phyloP scores from a whole-genome alignment of 1,140 invertebrate species.

The Drosophila auraria region DNA sequence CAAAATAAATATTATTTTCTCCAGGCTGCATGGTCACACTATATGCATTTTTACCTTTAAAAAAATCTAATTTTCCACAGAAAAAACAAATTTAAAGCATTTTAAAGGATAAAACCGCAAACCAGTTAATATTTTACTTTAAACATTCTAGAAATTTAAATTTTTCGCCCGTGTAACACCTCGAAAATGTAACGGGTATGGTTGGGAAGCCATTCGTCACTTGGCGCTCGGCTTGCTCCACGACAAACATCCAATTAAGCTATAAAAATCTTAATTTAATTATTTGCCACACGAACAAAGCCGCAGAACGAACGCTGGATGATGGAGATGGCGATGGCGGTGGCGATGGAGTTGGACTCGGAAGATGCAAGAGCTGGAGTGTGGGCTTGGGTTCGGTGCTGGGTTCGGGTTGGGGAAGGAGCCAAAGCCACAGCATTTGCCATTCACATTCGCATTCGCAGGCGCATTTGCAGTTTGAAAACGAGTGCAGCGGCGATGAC shows the following conservation, averaged over 20 bases:
- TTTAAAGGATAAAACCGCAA: background rate
- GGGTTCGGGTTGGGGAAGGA: constrained; percentile 14
- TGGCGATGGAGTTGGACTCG: constrained; percentile 12
- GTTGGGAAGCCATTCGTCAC: constrained; percentile 40
- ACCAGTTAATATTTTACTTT: too few relatives aligned
- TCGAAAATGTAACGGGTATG: constrained; percentile 40
- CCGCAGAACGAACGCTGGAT: constrained; percentile 32
- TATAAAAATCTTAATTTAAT: constrained; percentile 82
- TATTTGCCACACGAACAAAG: constrained; percentile 80
- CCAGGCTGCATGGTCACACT: background rate
- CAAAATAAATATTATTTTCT: background rate
- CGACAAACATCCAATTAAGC: constrained; percentile 81
- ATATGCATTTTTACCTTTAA: too few relatives aligned
- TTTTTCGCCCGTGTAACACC: constrained; percentile 9
- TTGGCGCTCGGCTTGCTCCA: constrained; percentile 38
- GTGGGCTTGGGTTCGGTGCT: constrained; percentile 1
- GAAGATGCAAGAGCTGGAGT: constrained; percentile 11
- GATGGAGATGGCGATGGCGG: constrained; percentile 4
- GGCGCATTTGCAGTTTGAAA: constrained; percentile 29
- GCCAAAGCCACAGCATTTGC: constrained; percentile 52
- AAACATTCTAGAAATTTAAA: background rate
- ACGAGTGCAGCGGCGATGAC: constrained; percentile 39
- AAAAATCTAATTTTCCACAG: background rate
- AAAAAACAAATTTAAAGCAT: background rate
- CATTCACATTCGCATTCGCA: constrained; percentile 61